phyloP scores from a whole-genome alignment of 2,113 vertebrate genomes.

The mouse (Mus musculus) region GRCm39 chr12:15388501-15389000 shows the following conservation, averaged over 20 bases:
- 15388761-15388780: not conserved
- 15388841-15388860: not conserved
- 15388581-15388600: not conserved
- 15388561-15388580: not conserved
- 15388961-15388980: not conserved
- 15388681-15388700: not conserved
- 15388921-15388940: not conserved
- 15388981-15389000: not conserved
- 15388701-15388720: not conserved
- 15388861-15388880: not conserved
- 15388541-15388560: not conserved
- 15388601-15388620: not conserved
- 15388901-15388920: not conserved
- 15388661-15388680: not conserved
- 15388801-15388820: not conserved
- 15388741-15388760: not conserved
- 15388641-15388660: not conserved
- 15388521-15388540: not conserved
- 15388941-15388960: conserved; percentile 2
- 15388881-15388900: not conserved
- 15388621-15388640: not conserved
- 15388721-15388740: not conserved
- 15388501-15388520: not conserved
- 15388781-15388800: not conserved
- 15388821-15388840: not conserved